Evolutionary conservation across 2,797 vertebrate genomes (phyloP), one percentile per base, ranked within the genome.

Genomic region (Myotis daubentonii): DNA sequence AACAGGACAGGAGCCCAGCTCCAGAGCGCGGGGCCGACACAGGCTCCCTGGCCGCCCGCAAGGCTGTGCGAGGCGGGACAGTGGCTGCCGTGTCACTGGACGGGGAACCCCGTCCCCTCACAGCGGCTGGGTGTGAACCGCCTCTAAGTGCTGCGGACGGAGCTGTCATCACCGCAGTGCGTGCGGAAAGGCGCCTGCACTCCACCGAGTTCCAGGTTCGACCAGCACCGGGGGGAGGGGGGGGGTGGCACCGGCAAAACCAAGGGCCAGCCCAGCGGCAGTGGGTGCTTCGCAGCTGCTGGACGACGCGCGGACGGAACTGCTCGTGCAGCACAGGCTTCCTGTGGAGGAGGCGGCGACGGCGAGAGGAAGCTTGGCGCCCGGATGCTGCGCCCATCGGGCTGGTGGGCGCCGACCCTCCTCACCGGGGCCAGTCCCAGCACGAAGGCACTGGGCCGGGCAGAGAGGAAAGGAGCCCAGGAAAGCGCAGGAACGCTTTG

Each of bases 91-190:
- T 11, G 10, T 71, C 57, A 0, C 66, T 19, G 20, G 6, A 3
- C 16, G 19, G 8, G 68, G 75, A 44, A 6, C 13, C 89, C 62
- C 25, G 2, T 36, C 38, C 38, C 51, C 9, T 70, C 13, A 25
- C 5, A 23, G 41, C 66, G 20, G 5, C 30, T 51, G 51, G 51
- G 3, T 0, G 8, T 49, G 0, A 16, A 3, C 1, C 2, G 33
- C 4, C 6, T 33, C 33, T 55, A 0, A 2, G 28, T 15, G 36
- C n/a, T 9, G 0, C 1, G 3, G 30, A 9, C 41, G 66, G 19
- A n/a, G 15, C 3, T 17, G 1, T 15, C 1, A 1, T 6, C 2
- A 2, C 3, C 36, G n/a, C 38, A 2, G 0, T 0, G 4, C 2
- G 22, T 17, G 49, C 16, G 49, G 15, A 51, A 51, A 6, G 49